These are phyloP conservation scores for Leptinotarsa undecemlineata DNA, from an alignment of 1,140 invertebrate genomes.

Conservation along the genomic window DNA sequence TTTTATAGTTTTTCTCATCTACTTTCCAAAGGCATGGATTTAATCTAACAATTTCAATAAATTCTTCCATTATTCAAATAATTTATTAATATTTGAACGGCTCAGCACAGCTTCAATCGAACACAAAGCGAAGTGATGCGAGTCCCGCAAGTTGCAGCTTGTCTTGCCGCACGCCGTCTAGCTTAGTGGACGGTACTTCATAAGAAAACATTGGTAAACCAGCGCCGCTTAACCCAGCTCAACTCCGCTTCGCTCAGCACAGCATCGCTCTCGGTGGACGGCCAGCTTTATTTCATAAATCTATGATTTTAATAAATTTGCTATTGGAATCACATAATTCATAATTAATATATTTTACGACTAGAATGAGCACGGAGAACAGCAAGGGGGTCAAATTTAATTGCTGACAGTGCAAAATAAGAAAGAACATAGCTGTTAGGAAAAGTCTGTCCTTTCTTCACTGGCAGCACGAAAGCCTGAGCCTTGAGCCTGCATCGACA, in stretches of 20 bases:
- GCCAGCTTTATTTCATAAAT: not conserved
- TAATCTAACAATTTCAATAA: constrained; percentile 1
- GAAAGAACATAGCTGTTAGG: too few relatives aligned
- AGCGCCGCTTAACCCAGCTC: constrained; percentile 1
- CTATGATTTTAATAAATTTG: too few relatives aligned
- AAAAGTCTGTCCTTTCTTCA: too few relatives aligned
- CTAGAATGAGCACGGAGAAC: too few relatives aligned
- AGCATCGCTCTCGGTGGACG: constrained; percentile 1
- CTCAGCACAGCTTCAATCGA: constrained; percentile 12
- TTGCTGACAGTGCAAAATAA: too few relatives aligned
- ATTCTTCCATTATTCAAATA: constrained; percentile 10
- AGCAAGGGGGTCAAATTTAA: too few relatives aligned
- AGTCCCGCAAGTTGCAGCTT: not conserved
- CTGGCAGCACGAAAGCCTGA: too few relatives aligned
- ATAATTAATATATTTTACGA: too few relatives aligned
- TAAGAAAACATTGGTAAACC: not conserved
- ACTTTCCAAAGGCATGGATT: constrained; percentile 4
- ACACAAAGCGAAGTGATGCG: constrained; percentile 1
- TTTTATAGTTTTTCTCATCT: constrained; percentile 14
- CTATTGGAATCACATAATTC: too few relatives aligned
- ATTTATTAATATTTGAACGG: not conserved
- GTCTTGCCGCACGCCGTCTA: not conserved
- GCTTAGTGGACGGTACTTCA: constrained; percentile 11
- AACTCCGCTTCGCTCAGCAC: not conserved
- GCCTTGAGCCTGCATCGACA: too few relatives aligned